Percentiles rank a stretch among this genome's conserved stretches.
These are phyloP conservation scores for Podarcis muralis DNA, from an alignment of 2,113 vertebrate genomes.

Conservation along the genomic window DNA sequence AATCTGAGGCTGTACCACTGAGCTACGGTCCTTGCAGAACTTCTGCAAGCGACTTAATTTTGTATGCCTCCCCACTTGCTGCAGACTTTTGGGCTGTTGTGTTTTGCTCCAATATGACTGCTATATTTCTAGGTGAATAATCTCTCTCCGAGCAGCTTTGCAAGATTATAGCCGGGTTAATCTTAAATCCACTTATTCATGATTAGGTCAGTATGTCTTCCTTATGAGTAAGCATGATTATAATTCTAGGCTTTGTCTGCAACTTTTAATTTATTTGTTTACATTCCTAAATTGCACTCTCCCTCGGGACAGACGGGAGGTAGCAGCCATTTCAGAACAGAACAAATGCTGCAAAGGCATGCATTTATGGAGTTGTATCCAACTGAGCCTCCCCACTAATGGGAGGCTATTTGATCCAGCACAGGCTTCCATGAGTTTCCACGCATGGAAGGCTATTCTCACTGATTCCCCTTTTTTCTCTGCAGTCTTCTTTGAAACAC, in stretches of 20 bases:
- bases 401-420: not conserved
- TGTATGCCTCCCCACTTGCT: not conserved
- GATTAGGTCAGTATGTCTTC: not conserved
- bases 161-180: not conserved
- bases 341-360: not conserved
- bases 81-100: not conserved
- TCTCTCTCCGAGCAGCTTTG: not conserved
- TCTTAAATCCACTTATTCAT: constrained; percentile 8
- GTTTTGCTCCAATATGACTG: not conserved
- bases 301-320: not conserved
- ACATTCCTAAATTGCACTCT: not conserved
- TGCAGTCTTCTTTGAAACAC: too few species aligned
- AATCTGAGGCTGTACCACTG: too few species aligned
- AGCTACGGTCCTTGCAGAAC: too few species aligned
- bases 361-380: not conserved
- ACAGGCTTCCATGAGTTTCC: too few species aligned
- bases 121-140: not conserved
- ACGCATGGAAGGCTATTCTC: too few species aligned
- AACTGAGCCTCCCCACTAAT: not conserved
- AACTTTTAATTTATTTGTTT: not conserved
- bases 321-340: not conserved
- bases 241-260: not conserved
- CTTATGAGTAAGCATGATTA: not conserved
- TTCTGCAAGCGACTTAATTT: too few species aligned
- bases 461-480: too few species aligned